Evolutionary conservation across 30 jellyfish, hydroid and myxozoan species (phyloP).

Genomic region (Pseudorhiza aurosa): DNA sequence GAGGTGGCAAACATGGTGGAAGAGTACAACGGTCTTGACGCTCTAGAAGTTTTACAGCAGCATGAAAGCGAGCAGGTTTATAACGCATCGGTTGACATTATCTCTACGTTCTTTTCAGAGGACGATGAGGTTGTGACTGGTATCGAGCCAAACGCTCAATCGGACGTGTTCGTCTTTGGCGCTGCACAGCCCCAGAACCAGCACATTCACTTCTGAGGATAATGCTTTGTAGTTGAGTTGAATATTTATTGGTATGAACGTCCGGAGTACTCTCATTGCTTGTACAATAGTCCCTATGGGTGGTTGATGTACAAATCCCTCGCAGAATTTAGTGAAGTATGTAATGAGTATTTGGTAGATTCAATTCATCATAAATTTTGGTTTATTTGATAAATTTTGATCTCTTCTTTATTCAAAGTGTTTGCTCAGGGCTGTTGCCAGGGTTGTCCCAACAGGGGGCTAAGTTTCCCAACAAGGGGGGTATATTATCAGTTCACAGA

Average conservation of each 20-base stretch:
- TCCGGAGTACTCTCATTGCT: background rate
- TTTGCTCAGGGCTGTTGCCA: no score
- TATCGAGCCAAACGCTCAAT: constrained; percentile 68
- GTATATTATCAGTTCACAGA: no score
- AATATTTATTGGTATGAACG: background rate
- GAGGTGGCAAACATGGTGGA: constrained; percentile 75
- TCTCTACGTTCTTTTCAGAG: constrained; percentile 74
- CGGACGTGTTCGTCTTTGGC: constrained; percentile 63
- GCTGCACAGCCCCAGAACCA: constrained; percentile 49
- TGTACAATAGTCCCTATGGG: constrained; percentile 9
- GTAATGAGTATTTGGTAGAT: background rate
- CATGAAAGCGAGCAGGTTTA: constrained; percentile 86
- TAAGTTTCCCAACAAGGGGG: no score
- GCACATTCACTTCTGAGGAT: constrained; percentile 54
- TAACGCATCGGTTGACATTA: constrained; percentile 77
- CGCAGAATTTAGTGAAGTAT: background rate
- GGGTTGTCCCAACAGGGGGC: no score
- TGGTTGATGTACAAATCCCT: constrained; percentile 16
- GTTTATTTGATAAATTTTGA: background rate
- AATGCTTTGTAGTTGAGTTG: background rate
- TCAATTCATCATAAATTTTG: background rate
- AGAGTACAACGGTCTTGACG: constrained; percentile 88
- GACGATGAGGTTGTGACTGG: constrained; percentile 71
- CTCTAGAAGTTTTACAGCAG: constrained; percentile 77
- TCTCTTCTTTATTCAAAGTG: background rate